Base-by-base conservation (phyloP, 2,888 invertebrate genomes). In the Diadegma fenestrale region DNA sequence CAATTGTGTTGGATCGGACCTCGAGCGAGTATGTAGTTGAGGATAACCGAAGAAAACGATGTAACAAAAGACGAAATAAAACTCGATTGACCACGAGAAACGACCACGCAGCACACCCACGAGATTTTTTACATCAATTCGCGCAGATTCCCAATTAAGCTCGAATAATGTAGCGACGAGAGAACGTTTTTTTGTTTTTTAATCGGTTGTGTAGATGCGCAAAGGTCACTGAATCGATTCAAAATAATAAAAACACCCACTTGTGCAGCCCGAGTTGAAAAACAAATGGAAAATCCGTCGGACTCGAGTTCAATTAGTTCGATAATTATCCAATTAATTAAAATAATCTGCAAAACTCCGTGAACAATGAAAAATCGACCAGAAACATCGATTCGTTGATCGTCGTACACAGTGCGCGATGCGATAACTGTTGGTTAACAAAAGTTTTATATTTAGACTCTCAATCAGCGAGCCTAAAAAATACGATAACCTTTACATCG, bases 31-130 rank as follows among this genome's bases (percentile, higher is more conserved):
- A 6, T 72, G 41, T 66, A 19, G 41, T 69, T 30, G 41, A 54
- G 22, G 10, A 54, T 58, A 58, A 14, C 12, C 58, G 26, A 54
- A 69, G 71, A 77, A 68, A 61, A 78, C 69, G 69, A 78, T n/a
- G 37, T 30, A 48, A 48, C 43, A 37, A 66, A 68, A 68, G 71
- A 71, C 33, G 54, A 79, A 77, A 64, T 22, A 78, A 58, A 71
- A 68, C 33, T 71, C 14, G 45, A 22, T 64, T 73, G 82, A 80
- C 75, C 68, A 82, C 82, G 82, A 66, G 71, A 63, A 19, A 85
- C 85, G 85, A 85, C 82, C 85, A 82, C 85, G 85, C 85, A 71
- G 48, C 79, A 76, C 85, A 76, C 85, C 85, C 82, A 82, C 85
- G 33, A 72, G 19, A 17, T 54, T 71, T n/a, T 37, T 78, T 37